Evolutionary conservation across 2,113 vertebrate species (phyloP).

Genomic region (Corythaixoides concolor): DNA sequence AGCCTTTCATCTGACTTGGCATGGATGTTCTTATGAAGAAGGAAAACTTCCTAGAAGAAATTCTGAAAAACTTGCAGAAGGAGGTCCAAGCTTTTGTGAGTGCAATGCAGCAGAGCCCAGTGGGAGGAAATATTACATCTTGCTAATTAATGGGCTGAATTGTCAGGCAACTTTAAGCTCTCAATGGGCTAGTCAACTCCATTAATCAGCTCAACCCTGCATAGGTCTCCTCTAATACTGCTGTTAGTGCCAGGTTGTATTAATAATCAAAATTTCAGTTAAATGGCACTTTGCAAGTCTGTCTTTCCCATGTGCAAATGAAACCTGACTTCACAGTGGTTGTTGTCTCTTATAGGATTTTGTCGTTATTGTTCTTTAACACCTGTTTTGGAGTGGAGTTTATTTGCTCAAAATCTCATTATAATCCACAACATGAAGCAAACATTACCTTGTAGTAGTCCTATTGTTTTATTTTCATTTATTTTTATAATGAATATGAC

Average conservation of each 20-base stretch:
- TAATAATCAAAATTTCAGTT: slow-evolving; percentile 54
- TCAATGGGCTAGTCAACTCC: not conserved
- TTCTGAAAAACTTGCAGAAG: not conserved
- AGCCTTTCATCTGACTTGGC: not conserved
- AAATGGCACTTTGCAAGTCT: not conserved
- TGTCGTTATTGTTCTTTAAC: slow-evolving; percentile 22
- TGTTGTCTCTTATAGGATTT: not conserved
- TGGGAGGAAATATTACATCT: not conserved
- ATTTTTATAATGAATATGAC: not conserved
- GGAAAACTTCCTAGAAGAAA: not conserved
- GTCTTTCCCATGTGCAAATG: slow-evolving; percentile 5
- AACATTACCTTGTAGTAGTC: not conserved
- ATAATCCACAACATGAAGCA: slow-evolving; percentile 18
- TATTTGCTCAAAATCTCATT: slow-evolving; percentile 59
- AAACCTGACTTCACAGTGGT: not conserved
- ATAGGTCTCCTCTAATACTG: slow-evolving; percentile 11
- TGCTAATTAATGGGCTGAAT: slow-evolving; percentile 60
- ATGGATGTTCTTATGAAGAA: not conserved
- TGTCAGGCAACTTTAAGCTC: slow-evolving; percentile 39
- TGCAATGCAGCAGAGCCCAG: not conserved
- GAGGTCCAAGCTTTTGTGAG: not conserved
- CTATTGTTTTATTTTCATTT: not conserved
- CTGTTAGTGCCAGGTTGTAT: slow-evolving; percentile 1
- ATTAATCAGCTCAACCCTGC: slow-evolving; percentile 50
- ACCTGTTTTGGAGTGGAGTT: not conserved